Base-by-base conservation (phyloP, 2,888 invertebrate species). In the Eurytoma californica region DNA sequence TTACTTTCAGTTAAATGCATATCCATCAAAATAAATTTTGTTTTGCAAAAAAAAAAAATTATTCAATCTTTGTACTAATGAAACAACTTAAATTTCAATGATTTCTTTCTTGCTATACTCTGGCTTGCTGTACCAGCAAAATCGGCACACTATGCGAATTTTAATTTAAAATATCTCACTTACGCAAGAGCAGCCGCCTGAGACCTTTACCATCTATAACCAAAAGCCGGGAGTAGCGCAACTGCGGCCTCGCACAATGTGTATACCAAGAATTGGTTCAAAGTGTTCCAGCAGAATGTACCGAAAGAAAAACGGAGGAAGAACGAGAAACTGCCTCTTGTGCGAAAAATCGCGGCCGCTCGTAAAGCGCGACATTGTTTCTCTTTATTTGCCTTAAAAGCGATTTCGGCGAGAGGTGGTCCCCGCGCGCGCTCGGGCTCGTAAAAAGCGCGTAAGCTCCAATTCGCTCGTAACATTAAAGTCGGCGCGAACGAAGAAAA, bases 341-440 rank as follows among this genome's bases (percentile, higher is more conserved):
- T 30, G 39, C 9, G n/a, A 65, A 24, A 68, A 68, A 72, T 66
- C 51, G 49, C 51, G 18, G 18, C 51, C 20, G 72, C 57, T 66
- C 77, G 58, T 77, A 77, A 77, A 77, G 58, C 16, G 61, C 24
- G 65, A 72, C 77, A 77, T 65, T 72, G 77, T 67, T 65, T 72
- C 69, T 28, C 57, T 76, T 77, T 77, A 77, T 72, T 72, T 53
- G 72, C 20, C 72, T 67, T 69, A 63, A 72, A 77, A 72, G 28
- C 72, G 51, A 70, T 66, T 77, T 77, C 70, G 70, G 60, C 72
- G 28, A 39, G 39, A 39, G 39, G 39, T 39, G 39, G 49, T 39
- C 53, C 39, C 58, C 30, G 24, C 53, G 20, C 61, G 51, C 67
- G 14, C 53, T 24, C 13, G n/a, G 13, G 72, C 28, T 66, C 77